Conservation (phyloP, 2,888 invertebrate species). For the Lepetodrilus schrolli region DNA sequence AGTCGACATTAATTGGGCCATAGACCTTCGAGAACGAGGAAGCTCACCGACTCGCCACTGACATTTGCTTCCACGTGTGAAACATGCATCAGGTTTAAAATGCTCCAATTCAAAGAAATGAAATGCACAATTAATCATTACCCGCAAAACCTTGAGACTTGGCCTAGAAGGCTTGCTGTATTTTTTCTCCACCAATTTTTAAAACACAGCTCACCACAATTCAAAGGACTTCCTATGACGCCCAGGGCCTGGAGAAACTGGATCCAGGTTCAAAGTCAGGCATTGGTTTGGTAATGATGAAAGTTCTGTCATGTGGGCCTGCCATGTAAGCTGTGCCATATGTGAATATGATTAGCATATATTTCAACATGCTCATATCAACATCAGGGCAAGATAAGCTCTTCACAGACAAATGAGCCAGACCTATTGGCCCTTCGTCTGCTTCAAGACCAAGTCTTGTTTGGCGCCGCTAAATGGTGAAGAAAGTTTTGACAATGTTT, state of each 20-base stretch:
- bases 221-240: constrained; percentile 3
- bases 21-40: too few relatives aligned
- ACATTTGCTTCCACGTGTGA: too few relatives aligned
- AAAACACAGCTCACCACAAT: background rate
- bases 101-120: background rate
- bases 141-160: background rate
- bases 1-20: too few relatives aligned
- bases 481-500: too few relatives aligned
- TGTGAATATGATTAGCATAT: constrained; percentile 14
- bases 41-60: too few relatives aligned
- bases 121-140: constrained; percentile 16
- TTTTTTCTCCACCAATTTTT: background rate
- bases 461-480: too few relatives aligned
- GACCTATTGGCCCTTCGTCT: background rate
- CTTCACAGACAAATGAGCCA: background rate
- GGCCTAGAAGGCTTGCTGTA: background rate
- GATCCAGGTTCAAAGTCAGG: constrained; percentile 19
- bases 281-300: constrained; percentile 1
- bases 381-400: background rate
- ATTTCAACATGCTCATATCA: constrained; percentile 1
- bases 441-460: too few relatives aligned
- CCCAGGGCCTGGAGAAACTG: background rate
- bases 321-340: background rate
- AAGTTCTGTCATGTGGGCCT: background rate
- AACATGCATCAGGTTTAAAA: too few relatives aligned